A percentile compares a stretch with the other conserved stretches of the same genome.
phyloP scores from a whole-genome alignment of 2,888 invertebrate species.

The Euclidia mi region DNA sequence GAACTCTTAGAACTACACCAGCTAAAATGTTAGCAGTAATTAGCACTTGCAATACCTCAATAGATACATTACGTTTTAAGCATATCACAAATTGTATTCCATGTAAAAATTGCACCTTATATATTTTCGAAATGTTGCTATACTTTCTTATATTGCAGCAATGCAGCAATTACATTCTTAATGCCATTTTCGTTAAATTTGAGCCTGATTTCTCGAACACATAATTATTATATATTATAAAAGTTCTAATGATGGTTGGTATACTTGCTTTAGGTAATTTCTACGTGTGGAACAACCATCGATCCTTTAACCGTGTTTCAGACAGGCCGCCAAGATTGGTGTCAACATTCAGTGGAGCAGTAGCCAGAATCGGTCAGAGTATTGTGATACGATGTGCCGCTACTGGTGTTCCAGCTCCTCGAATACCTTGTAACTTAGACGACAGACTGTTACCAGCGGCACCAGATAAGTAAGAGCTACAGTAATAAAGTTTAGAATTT shows the following conservation, averaged over 20 bases:
- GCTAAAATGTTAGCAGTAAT: background rate
- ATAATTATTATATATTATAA: background rate
- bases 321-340: constrained; percentile 93
- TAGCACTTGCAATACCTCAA: no score
- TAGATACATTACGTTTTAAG: no score
- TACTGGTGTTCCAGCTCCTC: constrained; percentile 94
- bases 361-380: constrained; percentile 83
- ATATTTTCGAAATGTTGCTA: no score
- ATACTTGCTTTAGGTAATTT: background rate
- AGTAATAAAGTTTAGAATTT: background rate
- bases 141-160: no score
- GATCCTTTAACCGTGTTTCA: constrained; percentile 73
- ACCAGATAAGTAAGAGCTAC: constrained; percentile 81
- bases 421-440: constrained; percentile 93
- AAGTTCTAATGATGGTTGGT: constrained; percentile 1
- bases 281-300: constrained; percentile 19
- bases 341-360: constrained; percentile 92
- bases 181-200: no score
- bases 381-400: constrained; percentile 93
- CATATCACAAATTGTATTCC: no score
- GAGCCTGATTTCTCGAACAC: no score
- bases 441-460: constrained; percentile 83
- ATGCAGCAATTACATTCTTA: no score
- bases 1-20: background rate
- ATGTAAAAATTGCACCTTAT: no score